A percentile compares a stretch with the other conserved stretches of the same genome.
Evolutionary conservation across 2,797 vertebrate genomes (phyloP).

Genomic region (Pygocentrus nattereri): DNA sequence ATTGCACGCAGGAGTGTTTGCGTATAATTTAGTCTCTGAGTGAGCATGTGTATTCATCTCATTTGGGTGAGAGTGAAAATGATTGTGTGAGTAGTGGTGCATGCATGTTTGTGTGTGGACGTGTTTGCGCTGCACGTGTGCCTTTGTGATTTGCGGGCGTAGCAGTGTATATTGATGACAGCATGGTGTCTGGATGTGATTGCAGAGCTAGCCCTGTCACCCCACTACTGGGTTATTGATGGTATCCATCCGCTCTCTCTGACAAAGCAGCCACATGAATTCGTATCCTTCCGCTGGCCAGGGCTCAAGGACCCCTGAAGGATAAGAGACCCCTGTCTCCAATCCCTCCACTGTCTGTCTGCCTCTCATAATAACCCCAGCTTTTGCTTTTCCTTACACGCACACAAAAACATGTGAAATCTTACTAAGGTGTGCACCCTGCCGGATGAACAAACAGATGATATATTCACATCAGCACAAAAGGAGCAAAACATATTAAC

Average conservation of each 20-base stretch:
- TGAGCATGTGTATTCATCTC: slow-evolving; percentile 59
- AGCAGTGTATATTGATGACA: slow-evolving; percentile 81
- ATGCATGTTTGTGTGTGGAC: slow-evolving; percentile 51
- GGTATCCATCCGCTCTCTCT: slow-evolving; percentile 81
- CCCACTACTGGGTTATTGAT: slow-evolving; percentile 82
- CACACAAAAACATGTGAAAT: slow-evolving; percentile 24
- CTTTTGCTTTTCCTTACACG: slow-evolving; percentile 62
- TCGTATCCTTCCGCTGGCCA: slow-evolving; percentile 80
- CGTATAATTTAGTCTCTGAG: slow-evolving; percentile 62
- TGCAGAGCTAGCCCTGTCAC: slow-evolving; percentile 80
- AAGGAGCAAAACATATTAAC: slow-evolving; percentile 50
- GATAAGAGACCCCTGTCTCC: slow-evolving; percentile 77
- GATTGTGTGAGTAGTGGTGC: slow-evolving; percentile 45
- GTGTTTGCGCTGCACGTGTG: slow-evolving; percentile 58
- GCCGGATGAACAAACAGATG: slow-evolving; percentile 63
- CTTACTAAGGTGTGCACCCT: slow-evolving; percentile 17
- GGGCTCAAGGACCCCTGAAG: slow-evolving; percentile 84
- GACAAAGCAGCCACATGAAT: slow-evolving; percentile 83
- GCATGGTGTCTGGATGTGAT: slow-evolving; percentile 80
- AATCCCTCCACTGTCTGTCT: slow-evolving; percentile 68
- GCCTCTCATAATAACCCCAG: slow-evolving; percentile 48
- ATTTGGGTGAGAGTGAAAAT: slow-evolving; percentile 49
- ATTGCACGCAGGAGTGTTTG: slow-evolving; percentile 58
- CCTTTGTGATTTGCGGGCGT: slow-evolving; percentile 43
- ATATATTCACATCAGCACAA: slow-evolving; percentile 35